Evolutionary conservation across 1,140 invertebrate species (phyloP), one percentile per base, ranked within the genome.

Genomic region (Berghia stephanieae): DNA sequence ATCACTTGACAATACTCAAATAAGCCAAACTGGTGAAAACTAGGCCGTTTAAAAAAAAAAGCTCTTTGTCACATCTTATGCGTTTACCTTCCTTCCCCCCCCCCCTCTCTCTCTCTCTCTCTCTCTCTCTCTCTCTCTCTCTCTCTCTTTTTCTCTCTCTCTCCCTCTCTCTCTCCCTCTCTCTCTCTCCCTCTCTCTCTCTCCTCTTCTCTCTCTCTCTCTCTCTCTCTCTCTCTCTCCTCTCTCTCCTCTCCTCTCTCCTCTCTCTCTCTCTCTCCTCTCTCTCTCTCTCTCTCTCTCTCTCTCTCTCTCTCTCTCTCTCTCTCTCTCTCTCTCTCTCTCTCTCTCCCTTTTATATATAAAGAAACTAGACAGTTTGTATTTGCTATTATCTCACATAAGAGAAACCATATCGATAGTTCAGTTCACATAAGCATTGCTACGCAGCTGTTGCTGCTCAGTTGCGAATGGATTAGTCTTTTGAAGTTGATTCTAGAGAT

Each of bases 321-420:
- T 68, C 42, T 82, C 80, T 44, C 76, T 83, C 4, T 42, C 18
- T 27, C 67, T 40, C 38, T 69, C 67, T 69, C 67, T 69, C 67
- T 42, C 43, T 76, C 4, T 83, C 80, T 31, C 79, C 81, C 81
- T 81, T 43, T 1, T 72, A 77, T 52, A n/a, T n/a, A n/a, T n/a
- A n/a, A n/a, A n/a, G n/a, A n/a, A n/a, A n/a, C n/a, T n/a, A n/a
- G n/a, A n/a, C n/a, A n/a, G n/a, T n/a, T n/a, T n/a, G n/a, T n/a
- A n/a, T n/a, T n/a, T n/a, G n/a, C n/a, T n/a, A n/a, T n/a, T n/a
- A n/a, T n/a, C n/a, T n/a, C n/a, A n/a, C n/a, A n/a, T n/a, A n/a
- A n/a, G n/a, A n/a, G n/a, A n/a, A n/a, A n/a, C n/a, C n/a, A n/a
- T n/a, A n/a, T n/a, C n/a, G n/a, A n/a, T n/a, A n/a, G n/a, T n/a